Conservation (phyloP, 92 coral and sea anemone species). For the Zoanthus gigantus region DNA sequence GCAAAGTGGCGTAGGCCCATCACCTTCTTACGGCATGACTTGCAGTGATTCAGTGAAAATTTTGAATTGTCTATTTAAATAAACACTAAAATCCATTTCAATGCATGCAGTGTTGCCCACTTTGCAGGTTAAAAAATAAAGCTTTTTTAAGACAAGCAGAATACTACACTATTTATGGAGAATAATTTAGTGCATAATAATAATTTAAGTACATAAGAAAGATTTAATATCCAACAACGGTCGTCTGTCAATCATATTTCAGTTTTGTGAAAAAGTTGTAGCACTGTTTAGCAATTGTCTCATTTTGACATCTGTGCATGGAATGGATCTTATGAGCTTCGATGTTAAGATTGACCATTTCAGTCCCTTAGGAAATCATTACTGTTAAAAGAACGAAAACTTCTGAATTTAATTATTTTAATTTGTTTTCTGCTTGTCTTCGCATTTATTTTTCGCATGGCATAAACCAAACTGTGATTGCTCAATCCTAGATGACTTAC, state of each 20-base stretch:
- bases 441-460: too few relatives aligned
- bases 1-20: too few relatives aligned
- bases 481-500: too few relatives aligned
- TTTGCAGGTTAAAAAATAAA: conserved; percentile 15
- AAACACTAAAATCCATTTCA: conserved; percentile 8
- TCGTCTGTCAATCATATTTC: background rate
- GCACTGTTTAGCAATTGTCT: conserved; percentile 3
- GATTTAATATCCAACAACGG: conserved; percentile 1
- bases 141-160: conserved; percentile 8
- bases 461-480: too few relatives aligned
- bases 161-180: background rate
- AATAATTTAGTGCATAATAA: conserved; percentile 1
- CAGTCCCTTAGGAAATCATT: background rate
- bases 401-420: background rate
- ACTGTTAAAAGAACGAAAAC: conserved; percentile 1
- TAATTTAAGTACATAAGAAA: background rate
- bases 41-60: background rate
- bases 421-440: too few relatives aligned
- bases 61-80: background rate
- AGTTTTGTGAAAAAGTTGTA: background rate
- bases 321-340: conserved; percentile 20
- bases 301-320: conserved; percentile 10
- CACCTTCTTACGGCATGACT: background rate
- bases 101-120: conserved; percentile 21
- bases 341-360: conserved; percentile 9